Evolutionary conservation across 1,140 invertebrate genomes (phyloP), one percentile per base, ranked within the genome.

Genomic region (Drosophila pseudoananassae): DNA sequence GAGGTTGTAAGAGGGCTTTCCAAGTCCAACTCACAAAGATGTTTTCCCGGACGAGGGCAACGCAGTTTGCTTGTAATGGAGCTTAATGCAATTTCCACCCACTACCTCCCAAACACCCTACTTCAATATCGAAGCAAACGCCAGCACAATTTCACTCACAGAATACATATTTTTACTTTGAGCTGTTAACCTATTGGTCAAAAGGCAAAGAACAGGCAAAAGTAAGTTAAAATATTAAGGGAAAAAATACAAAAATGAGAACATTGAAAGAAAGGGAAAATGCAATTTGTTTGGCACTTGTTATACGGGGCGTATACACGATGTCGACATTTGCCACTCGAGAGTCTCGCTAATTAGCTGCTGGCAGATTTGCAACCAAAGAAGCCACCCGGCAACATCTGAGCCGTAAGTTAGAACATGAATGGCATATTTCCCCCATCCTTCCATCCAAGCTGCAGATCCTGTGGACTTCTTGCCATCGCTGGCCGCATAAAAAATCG

Each of bases 271-370:
- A n/a, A 17, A 3, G 15, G 52, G 54, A 46, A 69, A 77, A 70
- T 81, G 81, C 78, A 71, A 85, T 82, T 85, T 85, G 68, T 53
- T 85, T 66, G 73, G 69, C 49, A 56, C 82, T 50, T 78, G 81
- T 71, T 75, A 27, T 7, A 87, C 57, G 47, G 81, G 82, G 82
- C 73, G 82, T 77, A 81, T 87, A 85, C 82, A 81, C 15, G 64
- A 82, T 87, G 81, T 87, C 82, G 69, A 84, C 81, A 84, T 87
- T 87, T 78, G 74, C 78, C 81, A 87, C 74, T 81, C 64, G 33
- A 51, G 43, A 75, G 51, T 70, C 51, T 17, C 45, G 78, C 81
- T 85, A 85, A 85, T 85, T 85, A 85, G 82, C 81, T 87, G 64
- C 82, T 59, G 84, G 81, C 82, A 71, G 74, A 81, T 85, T 87